Conservation (phyloP, 2,113 vertebrate species). For the Aspiorhynchus laticeps region DNA sequence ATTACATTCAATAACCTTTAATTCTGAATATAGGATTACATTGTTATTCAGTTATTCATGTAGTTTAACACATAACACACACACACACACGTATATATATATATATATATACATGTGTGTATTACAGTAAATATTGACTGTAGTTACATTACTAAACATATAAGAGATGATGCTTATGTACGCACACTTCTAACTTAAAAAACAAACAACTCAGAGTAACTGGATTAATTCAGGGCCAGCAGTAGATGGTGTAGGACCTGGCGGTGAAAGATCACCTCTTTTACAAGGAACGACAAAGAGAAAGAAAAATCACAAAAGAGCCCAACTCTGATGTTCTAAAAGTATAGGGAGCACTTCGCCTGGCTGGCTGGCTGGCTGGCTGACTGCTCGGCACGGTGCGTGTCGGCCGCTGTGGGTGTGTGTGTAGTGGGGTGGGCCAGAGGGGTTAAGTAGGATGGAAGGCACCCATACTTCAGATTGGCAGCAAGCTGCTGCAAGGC, state of each 20-base stretch:
- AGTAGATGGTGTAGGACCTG: slow-evolving; percentile 76
- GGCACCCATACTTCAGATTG: slow-evolving; percentile 99
- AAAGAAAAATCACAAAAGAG: slow-evolving; percentile 99
- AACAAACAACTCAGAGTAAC: slow-evolving; percentile 78
- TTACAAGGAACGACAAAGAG: slow-evolving; percentile 97
- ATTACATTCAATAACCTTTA: not conserved
- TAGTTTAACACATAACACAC: no score
- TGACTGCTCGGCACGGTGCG: slow-evolving; percentile 77
- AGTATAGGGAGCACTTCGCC: slow-evolving; percentile 92
- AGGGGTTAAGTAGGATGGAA: slow-evolving; percentile 99
- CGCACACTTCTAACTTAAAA: slow-evolving; percentile 40
- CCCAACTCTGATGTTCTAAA: slow-evolving; percentile 98
- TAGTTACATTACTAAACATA: not conserved
- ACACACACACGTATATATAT: no score
- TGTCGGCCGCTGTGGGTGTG: slow-evolving; percentile 57
- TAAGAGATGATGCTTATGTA: not conserved
- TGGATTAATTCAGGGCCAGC: slow-evolving; percentile 78
- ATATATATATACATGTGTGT: no score
- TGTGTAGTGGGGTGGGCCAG: slow-evolving; percentile 82
- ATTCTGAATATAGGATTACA: not conserved
- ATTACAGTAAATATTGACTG: not conserved
- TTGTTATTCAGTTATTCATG: not conserved
- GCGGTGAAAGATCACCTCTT: slow-evolving; percentile 94
- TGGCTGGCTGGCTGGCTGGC: slow-evolving; percentile 68
- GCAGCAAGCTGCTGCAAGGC: slow-evolving; percentile 99